Conservation (phyloP, 2,113 vertebrate species). For the Siphamia tubifer region DNA sequence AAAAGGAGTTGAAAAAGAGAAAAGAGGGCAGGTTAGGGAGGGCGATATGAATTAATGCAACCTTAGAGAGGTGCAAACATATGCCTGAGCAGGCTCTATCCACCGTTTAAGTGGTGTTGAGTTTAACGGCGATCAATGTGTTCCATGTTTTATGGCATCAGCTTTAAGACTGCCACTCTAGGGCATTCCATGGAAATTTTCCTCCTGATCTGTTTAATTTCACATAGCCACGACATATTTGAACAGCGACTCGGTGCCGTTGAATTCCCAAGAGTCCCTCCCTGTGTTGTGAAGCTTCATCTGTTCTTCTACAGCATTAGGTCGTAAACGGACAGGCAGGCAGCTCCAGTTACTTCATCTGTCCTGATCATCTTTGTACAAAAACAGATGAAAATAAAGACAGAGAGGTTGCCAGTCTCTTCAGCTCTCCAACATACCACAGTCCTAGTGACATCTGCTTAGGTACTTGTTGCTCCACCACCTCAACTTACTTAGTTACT, state of each 20-base stretch:
- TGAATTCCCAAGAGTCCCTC: constrained; percentile 39
- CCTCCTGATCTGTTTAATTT: constrained; percentile 51
- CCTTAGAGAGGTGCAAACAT: neutral
- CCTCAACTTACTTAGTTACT: constrained; percentile 68
- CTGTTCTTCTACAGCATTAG: constrained; percentile 33
- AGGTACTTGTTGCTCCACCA: constrained; percentile 66
- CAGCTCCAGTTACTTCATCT: constrained; percentile 60
- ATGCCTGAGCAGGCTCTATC: neutral
- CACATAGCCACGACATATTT: constrained; percentile 33
- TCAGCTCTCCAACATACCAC: constrained; percentile 54
- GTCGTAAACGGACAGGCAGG: constrained; percentile 49
- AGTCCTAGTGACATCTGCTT: constrained; percentile 77
- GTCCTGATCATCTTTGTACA: constrained; percentile 55
- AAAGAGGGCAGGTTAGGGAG: neutral
- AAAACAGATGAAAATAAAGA: constrained; percentile 63
- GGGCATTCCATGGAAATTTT: constrained; percentile 37
- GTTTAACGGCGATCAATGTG: constrained; percentile 13
- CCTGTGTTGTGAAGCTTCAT: constrained; percentile 13
- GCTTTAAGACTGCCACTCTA: constrained; percentile 26
- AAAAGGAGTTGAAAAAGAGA: neutral
- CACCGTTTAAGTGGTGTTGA: neutral
- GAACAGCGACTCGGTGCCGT: constrained; percentile 18
- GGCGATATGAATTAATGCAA: neutral
- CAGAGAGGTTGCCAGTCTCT: constrained; percentile 64
- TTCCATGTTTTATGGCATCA: constrained; percentile 48